Percentiles rank a stretch among this genome's conserved stretches.
These are phyloP conservation scores for Cantharis nigra DNA, from an alignment of 2,888 invertebrate genomes.

Conservation along the genomic window DNA sequence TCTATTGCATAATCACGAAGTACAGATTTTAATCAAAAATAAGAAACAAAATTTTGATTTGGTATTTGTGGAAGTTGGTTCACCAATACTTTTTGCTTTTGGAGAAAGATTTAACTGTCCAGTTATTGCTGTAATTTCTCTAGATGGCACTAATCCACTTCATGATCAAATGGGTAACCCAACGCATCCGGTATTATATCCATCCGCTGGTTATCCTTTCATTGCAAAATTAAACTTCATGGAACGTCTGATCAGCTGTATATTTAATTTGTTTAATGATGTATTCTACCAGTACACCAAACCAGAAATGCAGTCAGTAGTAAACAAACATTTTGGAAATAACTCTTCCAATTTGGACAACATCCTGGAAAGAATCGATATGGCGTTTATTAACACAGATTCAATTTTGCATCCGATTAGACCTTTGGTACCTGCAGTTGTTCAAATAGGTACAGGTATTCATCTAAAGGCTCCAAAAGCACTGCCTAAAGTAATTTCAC, in stretches of 20 bases:
- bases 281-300: neutral
- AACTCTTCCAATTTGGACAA: neutral
- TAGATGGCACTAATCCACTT: neutral
- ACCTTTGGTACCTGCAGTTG: neutral
- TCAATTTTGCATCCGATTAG: slow-evolving; percentile 24
- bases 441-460: neutral
- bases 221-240: neutral
- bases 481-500: neutral
- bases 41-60: neutral
- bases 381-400: slow-evolving; percentile 40
- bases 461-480: neutral
- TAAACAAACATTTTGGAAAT: neutral
- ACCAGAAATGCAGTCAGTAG: neutral
- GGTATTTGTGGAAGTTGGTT: neutral
- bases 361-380: neutral
- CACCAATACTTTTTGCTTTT: neutral
- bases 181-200: neutral
- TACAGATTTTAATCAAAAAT: neutral
- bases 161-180: neutral
- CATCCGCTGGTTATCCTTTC: neutral
- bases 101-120: neutral
- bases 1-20: neutral
- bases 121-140: neutral
- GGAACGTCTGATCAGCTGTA: neutral
- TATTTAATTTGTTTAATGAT: neutral